These are phyloP conservation scores for Conus canariensis DNA, from an alignment of 2,888 invertebrate genomes.

Conservation along the genomic window DNA sequence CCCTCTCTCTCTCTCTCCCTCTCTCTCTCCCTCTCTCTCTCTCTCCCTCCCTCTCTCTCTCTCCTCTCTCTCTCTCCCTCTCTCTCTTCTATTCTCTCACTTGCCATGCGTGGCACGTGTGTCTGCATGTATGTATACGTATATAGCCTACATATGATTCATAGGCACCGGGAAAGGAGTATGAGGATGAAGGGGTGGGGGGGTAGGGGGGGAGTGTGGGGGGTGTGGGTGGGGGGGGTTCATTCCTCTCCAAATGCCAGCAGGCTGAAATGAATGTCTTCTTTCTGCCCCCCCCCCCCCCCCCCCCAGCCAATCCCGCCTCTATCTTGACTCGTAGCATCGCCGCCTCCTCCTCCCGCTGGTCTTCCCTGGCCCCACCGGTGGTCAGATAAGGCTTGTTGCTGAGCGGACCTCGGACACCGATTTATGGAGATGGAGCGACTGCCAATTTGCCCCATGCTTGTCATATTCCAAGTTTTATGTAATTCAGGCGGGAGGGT, in stretches of 20 bases:
- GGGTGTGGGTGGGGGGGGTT: no score
- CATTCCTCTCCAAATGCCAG: conserved; percentile 40
- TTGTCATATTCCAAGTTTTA: background rate
- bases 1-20: no score
- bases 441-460: background rate
- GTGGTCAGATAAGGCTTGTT: background rate
- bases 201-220: no score
- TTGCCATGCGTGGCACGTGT: no score
- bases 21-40: no score
- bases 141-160: conserved; percentile 26
- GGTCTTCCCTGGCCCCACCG: background rate
- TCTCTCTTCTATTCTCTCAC: no score
- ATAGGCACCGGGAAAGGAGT: conserved; percentile 6
- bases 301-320: background rate
- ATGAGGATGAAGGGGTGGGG: no score
- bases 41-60: no score
- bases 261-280: conserved; percentile 41
- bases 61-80: no score
- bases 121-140: background rate
- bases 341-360: background rate
- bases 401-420: background rate
- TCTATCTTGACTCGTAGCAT: conserved; percentile 28
- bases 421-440: conserved; percentile 26
- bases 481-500: background rate
- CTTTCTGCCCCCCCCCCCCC: background rate